These are phyloP conservation scores for Ophioninae sp. DNA, from an alignment of 2,888 invertebrate genomes.

Conservation along the genomic window DNA sequence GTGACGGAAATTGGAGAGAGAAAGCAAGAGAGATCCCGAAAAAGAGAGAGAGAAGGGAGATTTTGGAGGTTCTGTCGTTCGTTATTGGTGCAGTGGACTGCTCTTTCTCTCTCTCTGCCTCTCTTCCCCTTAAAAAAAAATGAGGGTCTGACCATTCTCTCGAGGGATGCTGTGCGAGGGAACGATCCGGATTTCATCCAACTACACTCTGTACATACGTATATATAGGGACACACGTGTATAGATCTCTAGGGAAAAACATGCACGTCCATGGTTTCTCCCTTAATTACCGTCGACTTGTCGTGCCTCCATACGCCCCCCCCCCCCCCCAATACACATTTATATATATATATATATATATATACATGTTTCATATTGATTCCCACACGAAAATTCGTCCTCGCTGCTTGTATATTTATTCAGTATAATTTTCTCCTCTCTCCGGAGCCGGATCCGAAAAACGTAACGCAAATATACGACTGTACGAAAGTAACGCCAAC, in stretches of 20 bases:
- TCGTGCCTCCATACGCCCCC: conserved; percentile 58
- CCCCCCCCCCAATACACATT: background rate
- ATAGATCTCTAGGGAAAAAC: conserved; percentile 67
- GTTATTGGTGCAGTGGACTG: conserved; percentile 48
- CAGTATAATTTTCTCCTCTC: conserved; percentile 10
- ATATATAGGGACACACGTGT: conserved; percentile 19
- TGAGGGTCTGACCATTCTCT: conserved; percentile 55
- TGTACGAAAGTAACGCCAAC: conserved; percentile 17
- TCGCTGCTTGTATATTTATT: conserved; percentile 20
- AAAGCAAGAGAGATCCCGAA: background rate
- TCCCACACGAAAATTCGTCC: conserved; percentile 50
- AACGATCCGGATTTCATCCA: conserved; percentile 75
- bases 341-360: conserved; percentile 10
- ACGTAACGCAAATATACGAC: conserved; percentile 35
- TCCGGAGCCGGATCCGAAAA: conserved; percentile 18
- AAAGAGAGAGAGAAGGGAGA: conserved; percentile 21
- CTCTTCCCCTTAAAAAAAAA: conserved; percentile 19
- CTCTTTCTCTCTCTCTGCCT: conserved; percentile 16
- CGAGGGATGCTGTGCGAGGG: conserved; percentile 67
- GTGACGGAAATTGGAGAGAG: background rate
- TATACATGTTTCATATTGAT: conserved; percentile 36
- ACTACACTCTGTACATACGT: conserved; percentile 50
- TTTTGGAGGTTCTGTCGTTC: conserved; percentile 33
- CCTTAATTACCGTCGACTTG: conserved; percentile 76
- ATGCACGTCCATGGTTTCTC: conserved; percentile 67